phyloP scores from a whole-genome alignment of 2,113 vertebrate species.

The Leiothrix lutea region DNA sequence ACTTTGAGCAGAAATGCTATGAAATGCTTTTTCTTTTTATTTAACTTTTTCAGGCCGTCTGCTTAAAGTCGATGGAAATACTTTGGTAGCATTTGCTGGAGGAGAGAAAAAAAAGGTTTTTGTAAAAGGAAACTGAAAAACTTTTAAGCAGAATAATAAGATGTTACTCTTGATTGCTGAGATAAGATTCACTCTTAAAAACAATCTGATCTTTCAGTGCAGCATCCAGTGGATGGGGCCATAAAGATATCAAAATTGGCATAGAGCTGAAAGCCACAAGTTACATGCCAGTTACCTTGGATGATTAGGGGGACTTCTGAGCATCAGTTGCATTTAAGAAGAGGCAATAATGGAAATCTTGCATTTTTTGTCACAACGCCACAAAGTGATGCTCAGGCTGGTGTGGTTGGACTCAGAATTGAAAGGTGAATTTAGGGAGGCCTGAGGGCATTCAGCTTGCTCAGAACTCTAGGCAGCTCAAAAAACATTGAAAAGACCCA shows the following conservation, averaged over 20 bases:
- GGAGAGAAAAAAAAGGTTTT: accelerated
- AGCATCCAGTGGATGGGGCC: neutral
- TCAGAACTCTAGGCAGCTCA: neutral
- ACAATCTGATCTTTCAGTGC: neutral
- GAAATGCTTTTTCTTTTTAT: neutral
- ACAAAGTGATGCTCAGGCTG: neutral
- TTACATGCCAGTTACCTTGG: neutral
- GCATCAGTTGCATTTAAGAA: neutral
- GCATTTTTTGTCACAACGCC: neutral
- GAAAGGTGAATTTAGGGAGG: neutral
- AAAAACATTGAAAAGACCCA: neutral
- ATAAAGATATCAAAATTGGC: neutral
- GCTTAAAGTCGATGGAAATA: neutral
- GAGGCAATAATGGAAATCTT: neutral
- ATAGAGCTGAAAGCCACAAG: neutral
- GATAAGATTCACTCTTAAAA: neutral
- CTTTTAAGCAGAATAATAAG: neutral
- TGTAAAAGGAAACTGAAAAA: neutral
- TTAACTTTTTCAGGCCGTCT: neutral
- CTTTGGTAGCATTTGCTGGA: neutral
- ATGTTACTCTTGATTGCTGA: neutral
- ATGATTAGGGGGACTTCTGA: neutral
- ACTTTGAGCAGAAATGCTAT: neutral
- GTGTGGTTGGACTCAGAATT: neutral
- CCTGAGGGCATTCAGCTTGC: neutral